phyloP scores from a whole-genome alignment of 2,888 invertebrate genomes.

The Alloscopus bannaensis region DNA sequence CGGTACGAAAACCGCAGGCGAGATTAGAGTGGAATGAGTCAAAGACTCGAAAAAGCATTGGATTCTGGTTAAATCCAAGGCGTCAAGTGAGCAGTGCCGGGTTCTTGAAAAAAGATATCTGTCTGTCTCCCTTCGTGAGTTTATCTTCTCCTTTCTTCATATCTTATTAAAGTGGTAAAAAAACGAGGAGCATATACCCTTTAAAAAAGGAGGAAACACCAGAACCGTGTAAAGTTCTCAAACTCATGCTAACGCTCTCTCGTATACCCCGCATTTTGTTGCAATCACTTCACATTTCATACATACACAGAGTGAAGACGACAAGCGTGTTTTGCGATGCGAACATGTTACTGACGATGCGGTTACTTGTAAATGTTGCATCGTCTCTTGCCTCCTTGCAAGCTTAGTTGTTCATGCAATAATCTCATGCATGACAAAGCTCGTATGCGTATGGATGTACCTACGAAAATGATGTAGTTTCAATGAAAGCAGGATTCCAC shows the following conservation, averaged over 20 bases:
- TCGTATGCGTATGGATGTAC: too few species aligned
- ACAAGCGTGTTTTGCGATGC: conserved; percentile 33
- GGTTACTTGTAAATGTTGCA: conserved; percentile 44
- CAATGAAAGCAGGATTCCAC: too few species aligned
- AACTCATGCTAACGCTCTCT: background rate
- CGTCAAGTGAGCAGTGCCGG: conserved; percentile 49
- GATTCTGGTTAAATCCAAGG: background rate
- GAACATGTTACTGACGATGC: conserved; percentile 30
- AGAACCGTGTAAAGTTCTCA: conserved; percentile 48
- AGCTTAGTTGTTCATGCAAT: conserved; percentile 32
- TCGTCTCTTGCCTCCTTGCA: background rate
- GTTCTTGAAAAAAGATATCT: conserved; percentile 41
- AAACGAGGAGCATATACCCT: background rate
- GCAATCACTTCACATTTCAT: background rate
- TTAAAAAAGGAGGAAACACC: conserved; percentile 12
- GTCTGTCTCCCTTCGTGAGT: conserved; percentile 42
- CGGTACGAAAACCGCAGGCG: too few species aligned
- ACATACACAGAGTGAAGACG: background rate
- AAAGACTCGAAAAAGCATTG: too few species aligned
- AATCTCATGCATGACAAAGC: conserved; percentile 42
- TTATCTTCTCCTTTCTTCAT: background rate
- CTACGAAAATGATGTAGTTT: too few species aligned
- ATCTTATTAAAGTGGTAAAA: background rate
- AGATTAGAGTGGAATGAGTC: too few species aligned
- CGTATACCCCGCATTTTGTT: background rate